Percentiles rank a stretch among this genome's conserved stretches.
Evolutionary conservation across 2,888 invertebrate genomes (phyloP).

Genomic region (Hirtodrosophila duncani): DNA sequence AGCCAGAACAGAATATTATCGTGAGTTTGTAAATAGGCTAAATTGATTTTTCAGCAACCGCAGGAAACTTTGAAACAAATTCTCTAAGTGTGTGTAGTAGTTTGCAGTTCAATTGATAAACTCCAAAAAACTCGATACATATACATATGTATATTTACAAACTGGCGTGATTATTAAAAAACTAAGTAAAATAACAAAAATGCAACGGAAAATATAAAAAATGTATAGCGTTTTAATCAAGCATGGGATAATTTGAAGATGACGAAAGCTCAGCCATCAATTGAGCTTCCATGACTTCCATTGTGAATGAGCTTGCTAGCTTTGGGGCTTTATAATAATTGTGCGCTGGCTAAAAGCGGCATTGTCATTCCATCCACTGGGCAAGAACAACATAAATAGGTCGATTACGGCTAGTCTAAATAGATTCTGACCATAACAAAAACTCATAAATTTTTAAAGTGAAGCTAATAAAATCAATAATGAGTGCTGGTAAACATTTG

Average conservation of each 20-base stretch:
- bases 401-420: no score
- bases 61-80: conserved; percentile 32
- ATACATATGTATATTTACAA: conserved; percentile 30
- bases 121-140: conserved; percentile 25
- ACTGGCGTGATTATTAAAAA: conserved; percentile 47
- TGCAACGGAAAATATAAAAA: conserved; percentile 1
- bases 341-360: no score
- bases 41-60: conserved; percentile 44
- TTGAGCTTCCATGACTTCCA: no score
- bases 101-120: conserved; percentile 47
- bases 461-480: conserved; percentile 18
- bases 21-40: conserved; percentile 59
- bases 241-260: no score
- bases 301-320: no score
- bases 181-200: conserved; percentile 26
- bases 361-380: no score
- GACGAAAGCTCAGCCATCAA: no score
- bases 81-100: conserved; percentile 60
- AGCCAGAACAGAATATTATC: conserved; percentile 19
- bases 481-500: conserved; percentile 53
- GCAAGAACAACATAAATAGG: no score
- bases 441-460: neutral
- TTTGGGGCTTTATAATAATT: no score
- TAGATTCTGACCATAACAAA: no score
- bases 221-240: neutral